Evolutionary conservation across 2,888 invertebrate species (phyloP), one percentile per base, ranked within the genome.

Genomic region (Hanleya hanleyi): DNA sequence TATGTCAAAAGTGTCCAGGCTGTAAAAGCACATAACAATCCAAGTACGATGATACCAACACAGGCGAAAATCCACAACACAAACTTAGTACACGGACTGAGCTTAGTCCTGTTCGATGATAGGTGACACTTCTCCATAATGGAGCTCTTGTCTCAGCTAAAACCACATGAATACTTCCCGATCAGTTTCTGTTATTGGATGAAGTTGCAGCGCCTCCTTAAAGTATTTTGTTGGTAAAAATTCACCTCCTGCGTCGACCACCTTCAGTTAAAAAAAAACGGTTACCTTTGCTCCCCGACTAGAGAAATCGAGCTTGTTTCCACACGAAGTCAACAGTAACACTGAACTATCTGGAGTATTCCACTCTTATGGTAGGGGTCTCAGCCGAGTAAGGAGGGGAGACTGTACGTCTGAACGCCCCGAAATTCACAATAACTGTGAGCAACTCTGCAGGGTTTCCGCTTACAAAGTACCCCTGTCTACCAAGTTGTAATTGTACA

Each of bases 41-140:
- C 71, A 65, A 80, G 69, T 70, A 78, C 71, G 70, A 73, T 73
- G 69, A 77, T 67, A 26, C 75, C 80, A 51, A 78, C 67, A 74
- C 77, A 77, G 6, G 75, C 76, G 41, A 77, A 80, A 50, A 78
- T 76, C 76, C 80, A 80, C 69, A 78, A 37, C n/a, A 77, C 47
- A 57, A 77, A 73, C 71, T 75, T 73, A 50, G 76, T 71, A 66
- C 75, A 76, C 12, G 70, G 71, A 37, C 38, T 74, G 35, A 35
- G 36, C 26, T 57, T 22, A 29, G 57, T 57, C 57, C 57, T 57
- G 29, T 57, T 32, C 57, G 57, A 26, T 15, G 4, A 57, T 15
- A 32, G 12, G 4, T 26, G 15, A 12, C 7, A 26, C 57, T 57
- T 57, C 57, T 57, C 57, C 57, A 57, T 57, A 22, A 22, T 57